Conservation (phyloP, 2,113 vertebrate genomes). For the Haemorhous mexicanus region DNA sequence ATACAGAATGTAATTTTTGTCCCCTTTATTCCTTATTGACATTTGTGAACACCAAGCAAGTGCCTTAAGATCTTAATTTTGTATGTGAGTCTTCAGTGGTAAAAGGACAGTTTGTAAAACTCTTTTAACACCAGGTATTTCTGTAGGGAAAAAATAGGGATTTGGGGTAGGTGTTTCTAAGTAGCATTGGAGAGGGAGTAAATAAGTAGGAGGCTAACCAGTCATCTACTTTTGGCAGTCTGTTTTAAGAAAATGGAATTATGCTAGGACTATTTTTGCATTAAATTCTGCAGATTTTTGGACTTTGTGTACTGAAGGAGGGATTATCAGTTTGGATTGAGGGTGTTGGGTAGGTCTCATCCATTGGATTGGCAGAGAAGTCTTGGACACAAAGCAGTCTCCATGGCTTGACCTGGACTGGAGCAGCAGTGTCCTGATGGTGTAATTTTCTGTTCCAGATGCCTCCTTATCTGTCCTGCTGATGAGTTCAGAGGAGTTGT, state of each 20-base stretch:
- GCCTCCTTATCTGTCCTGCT: neutral
- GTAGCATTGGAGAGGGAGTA: neutral
- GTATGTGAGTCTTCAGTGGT: neutral
- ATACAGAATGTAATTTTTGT: neutral
- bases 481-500: neutral
- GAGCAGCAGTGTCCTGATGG: neutral
- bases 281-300: neutral
- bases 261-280: neutral
- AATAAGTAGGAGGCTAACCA: neutral
- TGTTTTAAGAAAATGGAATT: neutral
- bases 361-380: neutral
- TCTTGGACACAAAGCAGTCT: neutral
- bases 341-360: neutral
- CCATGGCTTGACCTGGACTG: neutral
- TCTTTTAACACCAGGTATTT: neutral
- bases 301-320: neutral
- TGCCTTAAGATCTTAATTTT: neutral
- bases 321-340: neutral
- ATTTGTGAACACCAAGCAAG: neutral
- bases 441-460: slow-evolving; percentile 11
- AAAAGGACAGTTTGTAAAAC: neutral
- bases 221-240: neutral
- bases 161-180: neutral
- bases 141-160: neutral
- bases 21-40: neutral